A percentile compares a stretch with the other conserved stretches of the same genome.
Evolutionary conservation across 2,797 vertebrate genomes (phyloP).

Genomic region (Lindbergichthys nudifrons): DNA sequence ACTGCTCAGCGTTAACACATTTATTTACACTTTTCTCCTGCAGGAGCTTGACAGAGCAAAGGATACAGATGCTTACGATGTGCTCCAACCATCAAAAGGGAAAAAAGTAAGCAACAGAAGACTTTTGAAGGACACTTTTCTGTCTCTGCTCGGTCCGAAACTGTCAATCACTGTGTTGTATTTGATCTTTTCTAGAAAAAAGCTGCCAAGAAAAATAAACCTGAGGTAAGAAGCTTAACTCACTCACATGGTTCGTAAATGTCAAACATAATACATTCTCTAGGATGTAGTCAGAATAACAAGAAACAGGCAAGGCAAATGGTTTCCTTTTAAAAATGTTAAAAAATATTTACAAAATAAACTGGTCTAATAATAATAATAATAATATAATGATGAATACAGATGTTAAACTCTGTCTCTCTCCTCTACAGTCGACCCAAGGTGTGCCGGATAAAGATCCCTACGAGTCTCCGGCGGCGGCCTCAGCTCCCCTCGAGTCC

Average conservation of each 20-base stretch:
- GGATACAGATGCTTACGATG: conserved; percentile 61
- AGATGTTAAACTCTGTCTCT: neutral
- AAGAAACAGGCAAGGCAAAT: neutral
- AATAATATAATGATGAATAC: too few relatives aligned
- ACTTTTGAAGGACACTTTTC: neutral
- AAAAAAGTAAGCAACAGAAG: conserved; percentile 50
- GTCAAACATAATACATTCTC: neutral
- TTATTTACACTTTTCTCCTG: neutral
- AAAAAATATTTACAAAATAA: too few relatives aligned
- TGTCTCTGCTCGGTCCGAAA: neutral
- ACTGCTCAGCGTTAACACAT: neutral
- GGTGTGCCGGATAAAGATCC: conserved; percentile 9
- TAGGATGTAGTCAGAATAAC: conserved; percentile 1
- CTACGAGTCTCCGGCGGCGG: conserved; percentile 32
- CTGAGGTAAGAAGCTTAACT: conserved; percentile 49
- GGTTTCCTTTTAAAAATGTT: too few relatives aligned
- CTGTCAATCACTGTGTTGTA: neutral
- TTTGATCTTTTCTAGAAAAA: conserved; percentile 66
- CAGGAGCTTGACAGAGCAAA: conserved; percentile 61
- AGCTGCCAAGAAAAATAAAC: conserved; percentile 63
- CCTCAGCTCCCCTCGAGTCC: neutral
- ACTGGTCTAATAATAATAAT: neutral
- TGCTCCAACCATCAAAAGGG: conserved; percentile 40
- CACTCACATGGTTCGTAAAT: neutral
- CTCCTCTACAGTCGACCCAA: conserved; percentile 35